A percentile compares a stretch with the other conserved stretches of the same genome.
These are phyloP conservation scores for Amphipoea lucens DNA, from an alignment of 2,888 invertebrate genomes.

Conservation along the genomic window DNA sequence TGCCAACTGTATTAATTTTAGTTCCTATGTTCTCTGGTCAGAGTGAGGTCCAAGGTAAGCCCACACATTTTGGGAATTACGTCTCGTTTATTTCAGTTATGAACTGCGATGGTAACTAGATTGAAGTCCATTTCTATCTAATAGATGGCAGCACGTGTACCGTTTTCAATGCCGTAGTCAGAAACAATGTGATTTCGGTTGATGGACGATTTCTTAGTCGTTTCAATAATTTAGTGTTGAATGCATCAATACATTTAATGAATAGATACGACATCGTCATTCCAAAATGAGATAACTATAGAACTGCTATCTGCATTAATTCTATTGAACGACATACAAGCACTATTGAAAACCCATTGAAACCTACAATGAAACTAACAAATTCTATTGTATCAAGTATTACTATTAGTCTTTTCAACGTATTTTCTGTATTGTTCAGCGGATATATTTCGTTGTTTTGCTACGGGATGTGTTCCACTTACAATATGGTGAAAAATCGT, in stretches of 20 bases:
- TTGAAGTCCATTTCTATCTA: neutral
- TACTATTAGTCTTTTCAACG: slow-evolving; percentile 25
- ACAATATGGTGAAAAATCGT: slow-evolving; percentile 73
- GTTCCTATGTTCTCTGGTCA: neutral
- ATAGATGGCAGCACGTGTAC: slow-evolving; percentile 30
- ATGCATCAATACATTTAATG: neutral
- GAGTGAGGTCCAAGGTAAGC: neutral
- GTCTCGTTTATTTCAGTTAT: neutral
- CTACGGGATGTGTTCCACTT: slow-evolving; percentile 66
- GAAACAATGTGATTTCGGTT: neutral
- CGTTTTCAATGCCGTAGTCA: slow-evolving; percentile 1
- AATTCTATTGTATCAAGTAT: slow-evolving; percentile 16
- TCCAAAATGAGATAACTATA: neutral
- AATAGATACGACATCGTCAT: neutral
- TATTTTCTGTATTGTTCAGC: slow-evolving; percentile 35
- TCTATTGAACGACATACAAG: neutral
- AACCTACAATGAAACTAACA: slow-evolving; percentile 5
- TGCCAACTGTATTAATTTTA: slow-evolving; percentile 12
- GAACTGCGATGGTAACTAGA: neutral
- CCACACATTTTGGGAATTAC: neutral
- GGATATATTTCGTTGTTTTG: slow-evolving; percentile 64
- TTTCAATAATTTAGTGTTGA: slow-evolving; percentile 9
- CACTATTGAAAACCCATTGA: neutral
- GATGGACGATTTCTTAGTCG: neutral
- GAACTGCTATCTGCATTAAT: neutral